Evolutionary conservation across 2,888 invertebrate species (phyloP), one percentile per base, ranked within the genome.

Genomic region (Epirrita christyi): DNA sequence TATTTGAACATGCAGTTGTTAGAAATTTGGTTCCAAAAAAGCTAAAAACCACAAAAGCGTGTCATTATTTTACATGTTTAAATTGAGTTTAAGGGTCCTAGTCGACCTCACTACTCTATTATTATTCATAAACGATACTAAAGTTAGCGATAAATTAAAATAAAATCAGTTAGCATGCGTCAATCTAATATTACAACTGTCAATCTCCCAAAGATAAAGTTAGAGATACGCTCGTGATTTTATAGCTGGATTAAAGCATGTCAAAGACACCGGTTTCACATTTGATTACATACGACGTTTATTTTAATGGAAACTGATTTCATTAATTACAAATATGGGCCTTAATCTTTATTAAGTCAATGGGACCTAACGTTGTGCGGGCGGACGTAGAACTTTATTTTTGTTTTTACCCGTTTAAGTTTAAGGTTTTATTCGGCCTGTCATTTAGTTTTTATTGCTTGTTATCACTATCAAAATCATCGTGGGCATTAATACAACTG

Each of bases 381-480:
- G 64, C 64, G 69, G 67, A 66, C 67, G 68, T 72, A 60, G 60
- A 48, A 64, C 71, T 73, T 77, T 72, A 66, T 73, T 79, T 80
- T 75, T 74, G 64, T 68, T 65, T 75, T 76, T 74, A 73, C 65
- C 70, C 63, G 68, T 68, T 66, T 63, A 68, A 67, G 73, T 72
- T 71, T 73, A 75, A 66, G 71, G 72, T 81, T 76, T 78, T 77
- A 71, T 83, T 83, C 80, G 68, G 75, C 69, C 65, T 73, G 72
- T 73, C 79, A 76, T 78, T 79, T 71, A 71, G 70, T 75, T 81
- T 85, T 83, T 81, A 85, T 82, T 68, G 70, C 74, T 78, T 73
- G 79, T 86, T 86, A 87, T 88, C 86, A 83, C 80, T 82, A 87
- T 87, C 82, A 78, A 72, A 80, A 88, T 86, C 86, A 81, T 75